These are phyloP conservation scores for Dione juno DNA, from an alignment of 2,888 invertebrate species.

Conservation along the genomic window DNA sequence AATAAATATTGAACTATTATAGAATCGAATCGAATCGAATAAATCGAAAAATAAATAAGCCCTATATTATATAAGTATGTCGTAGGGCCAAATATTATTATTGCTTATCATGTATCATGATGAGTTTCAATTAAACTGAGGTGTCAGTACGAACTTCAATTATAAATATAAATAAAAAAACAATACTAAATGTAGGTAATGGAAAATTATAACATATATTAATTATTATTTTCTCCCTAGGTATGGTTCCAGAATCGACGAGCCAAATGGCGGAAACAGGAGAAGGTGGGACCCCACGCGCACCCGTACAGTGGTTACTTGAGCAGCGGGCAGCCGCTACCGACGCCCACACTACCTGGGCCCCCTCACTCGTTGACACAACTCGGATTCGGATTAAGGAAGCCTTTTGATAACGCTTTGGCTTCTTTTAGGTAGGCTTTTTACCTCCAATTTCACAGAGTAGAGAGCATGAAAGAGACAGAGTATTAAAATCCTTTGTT, in stretches of 20 bases:
- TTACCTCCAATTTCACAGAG: too few species aligned
- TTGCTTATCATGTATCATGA: too few species aligned
- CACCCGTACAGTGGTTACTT: conserved; percentile 95
- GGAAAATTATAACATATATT: neutral
- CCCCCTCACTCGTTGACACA: conserved; percentile 89
- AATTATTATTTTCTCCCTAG: conserved; percentile 66
- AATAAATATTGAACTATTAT: neutral
- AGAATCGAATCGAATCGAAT: too few species aligned
- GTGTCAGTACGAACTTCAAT: too few species aligned
- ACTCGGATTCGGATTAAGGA: conserved; percentile 88
- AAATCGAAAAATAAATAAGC: too few species aligned
- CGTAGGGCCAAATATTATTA: neutral
- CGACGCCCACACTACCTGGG: conserved; percentile 87
- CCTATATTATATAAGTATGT: too few species aligned
- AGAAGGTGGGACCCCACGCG: conserved; percentile 95
- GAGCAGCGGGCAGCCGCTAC: conserved; percentile 85
- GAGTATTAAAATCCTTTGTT: too few species aligned
- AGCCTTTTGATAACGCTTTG: conserved; percentile 88
- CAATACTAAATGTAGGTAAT: neutral
- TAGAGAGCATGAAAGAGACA: too few species aligned
- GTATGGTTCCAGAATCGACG: conserved; percentile 97
- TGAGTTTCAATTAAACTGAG: too few species aligned
- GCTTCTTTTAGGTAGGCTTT: conserved; percentile 84
- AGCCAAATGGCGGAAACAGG: conserved; percentile 96
- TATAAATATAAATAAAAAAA: too few species aligned